Evolutionary conservation across 1,140 invertebrate species (phyloP).

Genomic region (Pygmarrhopalites habei): DNA sequence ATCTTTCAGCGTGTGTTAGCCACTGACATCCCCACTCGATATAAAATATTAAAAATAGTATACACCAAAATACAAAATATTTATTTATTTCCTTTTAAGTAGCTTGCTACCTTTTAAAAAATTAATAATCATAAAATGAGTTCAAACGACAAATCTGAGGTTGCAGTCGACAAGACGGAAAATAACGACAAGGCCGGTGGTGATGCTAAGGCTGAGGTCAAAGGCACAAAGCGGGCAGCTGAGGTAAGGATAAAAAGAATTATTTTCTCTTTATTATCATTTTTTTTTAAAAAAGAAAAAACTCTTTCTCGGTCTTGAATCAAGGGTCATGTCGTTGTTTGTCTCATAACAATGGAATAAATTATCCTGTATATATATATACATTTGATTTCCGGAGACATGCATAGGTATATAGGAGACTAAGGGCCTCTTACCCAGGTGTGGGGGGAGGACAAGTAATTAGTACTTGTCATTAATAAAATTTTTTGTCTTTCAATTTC

Average conservation of each 20-base stretch:
- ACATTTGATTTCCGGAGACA: too few relatives aligned
- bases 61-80: too few relatives aligned
- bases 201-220: slow-evolving; percentile 71
- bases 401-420: too few relatives aligned
- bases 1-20: not conserved
- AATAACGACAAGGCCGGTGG: slow-evolving; percentile 49
- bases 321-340: too few relatives aligned
- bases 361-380: too few relatives aligned
- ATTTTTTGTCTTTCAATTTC: too few relatives aligned
- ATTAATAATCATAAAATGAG: slow-evolving; percentile 55
- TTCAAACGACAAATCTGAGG: slow-evolving; percentile 61
- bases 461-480: too few relatives aligned
- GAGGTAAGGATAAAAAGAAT: slow-evolving; percentile 58
- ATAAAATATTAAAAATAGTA: too few relatives aligned
- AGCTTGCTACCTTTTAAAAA: not conserved
- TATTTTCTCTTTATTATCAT: slow-evolving; percentile 6
- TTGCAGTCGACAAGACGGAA: slow-evolving; percentile 70
- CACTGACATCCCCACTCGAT: not conserved
- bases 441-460: too few relatives aligned
- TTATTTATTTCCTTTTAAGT: not conserved
- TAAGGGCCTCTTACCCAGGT: too few relatives aligned
- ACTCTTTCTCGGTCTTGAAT: too few relatives aligned
- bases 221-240: slow-evolving; percentile 76
- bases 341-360: too few relatives aligned
- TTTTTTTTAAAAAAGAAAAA: not conserved